These are phyloP conservation scores for Oscheius sp. DNA, from an alignment of 2,888 invertebrate species.

Conservation along the genomic window DNA sequence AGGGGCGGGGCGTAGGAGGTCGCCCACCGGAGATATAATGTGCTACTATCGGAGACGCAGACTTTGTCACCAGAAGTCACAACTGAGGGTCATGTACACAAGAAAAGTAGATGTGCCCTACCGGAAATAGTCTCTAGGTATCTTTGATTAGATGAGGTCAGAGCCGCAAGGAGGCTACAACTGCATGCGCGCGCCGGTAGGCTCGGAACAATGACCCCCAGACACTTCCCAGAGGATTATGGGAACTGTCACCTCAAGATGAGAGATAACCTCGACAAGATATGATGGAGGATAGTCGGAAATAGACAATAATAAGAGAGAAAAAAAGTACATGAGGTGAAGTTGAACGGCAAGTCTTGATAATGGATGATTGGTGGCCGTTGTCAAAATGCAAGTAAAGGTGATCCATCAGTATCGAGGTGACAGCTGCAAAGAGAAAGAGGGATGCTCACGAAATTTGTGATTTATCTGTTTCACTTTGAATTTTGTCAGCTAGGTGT, in stretches of 20 bases:
- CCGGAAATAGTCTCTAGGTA: conserved; percentile 9
- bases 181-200: background rate
- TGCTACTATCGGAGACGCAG: conserved; percentile 32
- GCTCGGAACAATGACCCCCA: conserved; percentile 1
- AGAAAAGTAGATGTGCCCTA: conserved; percentile 23
- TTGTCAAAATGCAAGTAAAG: conserved; percentile 38
- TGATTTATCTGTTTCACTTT: conserved; percentile 1
- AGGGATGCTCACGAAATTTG: conserved; percentile 28
- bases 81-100: conserved; percentile 33
- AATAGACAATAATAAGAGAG: background rate
- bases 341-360: conserved; percentile 23
- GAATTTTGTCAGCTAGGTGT: background rate
- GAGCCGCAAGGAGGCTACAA: background rate
- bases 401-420: conserved; percentile 35
- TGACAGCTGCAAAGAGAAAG: conserved; percentile 37
- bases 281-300: conserved; percentile 29
- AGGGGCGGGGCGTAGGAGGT: conserved; percentile 35
- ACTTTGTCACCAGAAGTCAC: conserved; percentile 35
- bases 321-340: background rate
- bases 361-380: conserved; percentile 36
- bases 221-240: conserved; percentile 28
- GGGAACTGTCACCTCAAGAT: conserved; percentile 22
- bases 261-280: conserved; percentile 22
- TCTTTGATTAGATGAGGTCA: conserved; percentile 17
- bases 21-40: conserved; percentile 27